Evolutionary conservation across 2,797 vertebrate genomes (phyloP).

Genomic region (Denticeps clupeoides): DNA sequence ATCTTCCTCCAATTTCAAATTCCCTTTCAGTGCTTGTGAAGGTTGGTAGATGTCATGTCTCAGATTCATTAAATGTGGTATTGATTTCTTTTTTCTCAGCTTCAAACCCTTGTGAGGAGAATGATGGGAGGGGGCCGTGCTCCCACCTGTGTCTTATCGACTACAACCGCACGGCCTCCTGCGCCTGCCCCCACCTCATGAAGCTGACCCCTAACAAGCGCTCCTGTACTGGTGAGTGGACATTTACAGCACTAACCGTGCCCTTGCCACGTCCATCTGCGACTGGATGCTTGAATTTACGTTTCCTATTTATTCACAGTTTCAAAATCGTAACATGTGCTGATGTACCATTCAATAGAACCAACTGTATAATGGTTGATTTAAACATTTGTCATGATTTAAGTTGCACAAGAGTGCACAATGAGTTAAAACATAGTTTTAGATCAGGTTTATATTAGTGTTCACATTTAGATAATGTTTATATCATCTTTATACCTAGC

Average conservation of each 20-base stretch:
- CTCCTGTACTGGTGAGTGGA: constrained; percentile 77
- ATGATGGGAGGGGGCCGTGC: constrained; percentile 74
- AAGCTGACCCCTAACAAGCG: constrained; percentile 79
- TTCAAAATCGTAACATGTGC: no score
- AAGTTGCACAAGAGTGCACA: no score
- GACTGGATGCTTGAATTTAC: no score
- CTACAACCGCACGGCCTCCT: constrained; percentile 89
- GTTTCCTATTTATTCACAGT: no score
- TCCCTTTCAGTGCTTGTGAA: not conserved
- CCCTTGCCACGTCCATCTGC: not conserved
- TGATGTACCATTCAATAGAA: no score
- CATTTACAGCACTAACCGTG: not conserved
- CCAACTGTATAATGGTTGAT: no score
- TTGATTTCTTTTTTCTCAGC: constrained; percentile 49
- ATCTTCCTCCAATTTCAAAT: no score
- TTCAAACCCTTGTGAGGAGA: constrained; percentile 83
- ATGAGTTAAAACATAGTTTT: no score
- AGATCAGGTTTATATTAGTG: no score
- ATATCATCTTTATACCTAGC: not conserved
- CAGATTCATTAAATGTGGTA: constrained; percentile 16
- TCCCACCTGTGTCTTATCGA: constrained; percentile 96
- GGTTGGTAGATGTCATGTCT: not conserved
- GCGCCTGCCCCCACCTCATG: constrained; percentile 95
- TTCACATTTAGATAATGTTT: not conserved
- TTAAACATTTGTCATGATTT: no score